Evolutionary conservation across 2,113 vertebrate species (phyloP).

Genomic region (Synchiropus splendidus): DNA sequence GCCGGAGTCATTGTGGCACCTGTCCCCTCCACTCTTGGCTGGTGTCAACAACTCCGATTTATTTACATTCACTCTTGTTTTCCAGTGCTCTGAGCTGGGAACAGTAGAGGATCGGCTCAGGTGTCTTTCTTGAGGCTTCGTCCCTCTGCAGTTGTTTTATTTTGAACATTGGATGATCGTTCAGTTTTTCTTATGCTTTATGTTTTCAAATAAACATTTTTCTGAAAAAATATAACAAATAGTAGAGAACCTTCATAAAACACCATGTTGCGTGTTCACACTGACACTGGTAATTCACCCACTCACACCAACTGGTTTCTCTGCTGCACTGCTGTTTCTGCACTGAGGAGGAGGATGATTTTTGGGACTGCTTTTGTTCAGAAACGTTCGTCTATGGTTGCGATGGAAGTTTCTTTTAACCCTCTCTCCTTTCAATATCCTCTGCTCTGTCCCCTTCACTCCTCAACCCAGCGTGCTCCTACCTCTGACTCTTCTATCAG

Average conservation of each 20-base stretch:
- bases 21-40: constrained; percentile 51
- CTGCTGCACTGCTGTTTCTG: background rate
- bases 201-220: too few species aligned
- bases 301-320: background rate
- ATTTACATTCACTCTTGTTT: constrained; percentile 48
- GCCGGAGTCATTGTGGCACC: constrained; percentile 50
- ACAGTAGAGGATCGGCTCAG: background rate
- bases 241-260: too few species aligned
- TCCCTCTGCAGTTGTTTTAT: too few species aligned
- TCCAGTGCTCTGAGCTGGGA: constrained; percentile 13
- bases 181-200: too few species aligned
- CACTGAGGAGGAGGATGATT: too few species aligned
- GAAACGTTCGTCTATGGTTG: too few species aligned
- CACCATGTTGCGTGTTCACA: too few species aligned
- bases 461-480: background rate
- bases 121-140: too few species aligned
- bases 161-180: too few species aligned
- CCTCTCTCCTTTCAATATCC: constrained; percentile 4
- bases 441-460: constrained; percentile 3
- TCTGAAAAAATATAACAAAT: too few species aligned
- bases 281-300: too few species aligned
- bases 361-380: too few species aligned
- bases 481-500: background rate
- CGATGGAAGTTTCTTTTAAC: background rate
- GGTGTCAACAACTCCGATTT: constrained; percentile 50